Conservation (phyloP, 2,888 invertebrate species). For the Uloborus plumipes region DNA sequence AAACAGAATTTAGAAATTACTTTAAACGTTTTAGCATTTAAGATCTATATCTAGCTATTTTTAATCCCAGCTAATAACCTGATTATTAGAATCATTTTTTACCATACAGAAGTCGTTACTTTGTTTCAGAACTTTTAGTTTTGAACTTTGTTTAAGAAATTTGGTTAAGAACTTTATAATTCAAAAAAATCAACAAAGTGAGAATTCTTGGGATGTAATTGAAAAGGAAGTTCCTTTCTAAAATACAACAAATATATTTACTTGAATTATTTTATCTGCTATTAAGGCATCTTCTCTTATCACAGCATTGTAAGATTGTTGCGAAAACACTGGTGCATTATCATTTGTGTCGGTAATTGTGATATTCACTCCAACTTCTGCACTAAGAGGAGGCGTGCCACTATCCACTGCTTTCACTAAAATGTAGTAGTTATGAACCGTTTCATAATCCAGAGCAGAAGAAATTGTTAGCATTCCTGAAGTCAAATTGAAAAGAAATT, state of each 20-base stretch:
- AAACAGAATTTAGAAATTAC: too few species aligned
- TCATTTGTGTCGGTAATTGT: conserved; percentile 89
- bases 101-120: too few species aligned
- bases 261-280: conserved; percentile 73
- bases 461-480: conserved; percentile 82
- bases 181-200: too few species aligned
- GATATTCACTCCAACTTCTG: conserved; percentile 88
- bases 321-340: conserved; percentile 85
- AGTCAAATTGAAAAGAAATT: conserved; percentile 29
- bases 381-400: conserved; percentile 88
- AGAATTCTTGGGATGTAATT: too few species aligned
- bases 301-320: conserved; percentile 81
- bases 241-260: conserved; percentile 57
- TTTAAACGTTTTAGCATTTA: too few species aligned
- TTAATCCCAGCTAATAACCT: too few species aligned
- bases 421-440: conserved; percentile 85
- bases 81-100: too few species aligned
- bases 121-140: too few species aligned
- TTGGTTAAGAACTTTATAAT: too few species aligned
- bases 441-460: conserved; percentile 88
- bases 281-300: conserved; percentile 84
- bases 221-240: too few species aligned
- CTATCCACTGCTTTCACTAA: conserved; percentile 92
- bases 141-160: too few species aligned
- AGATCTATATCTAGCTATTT: too few species aligned